Evolutionary conservation across 2,888 invertebrate species (phyloP), one percentile per base, ranked within the genome.

Genomic region (Paralinhomoeus sp.): DNA sequence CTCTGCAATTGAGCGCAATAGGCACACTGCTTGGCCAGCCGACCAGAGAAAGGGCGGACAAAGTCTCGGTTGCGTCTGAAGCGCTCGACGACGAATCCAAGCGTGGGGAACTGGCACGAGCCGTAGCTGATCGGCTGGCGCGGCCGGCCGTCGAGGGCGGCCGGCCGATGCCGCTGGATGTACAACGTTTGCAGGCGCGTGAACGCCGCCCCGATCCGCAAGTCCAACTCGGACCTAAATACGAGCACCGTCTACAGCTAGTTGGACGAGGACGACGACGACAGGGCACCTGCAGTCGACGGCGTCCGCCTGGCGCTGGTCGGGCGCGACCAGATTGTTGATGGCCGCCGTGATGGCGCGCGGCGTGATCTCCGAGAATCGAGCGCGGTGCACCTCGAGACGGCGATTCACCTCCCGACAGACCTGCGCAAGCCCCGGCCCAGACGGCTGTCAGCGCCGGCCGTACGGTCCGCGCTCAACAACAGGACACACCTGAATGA

Each of bases 51-150:
- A n/a, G n/a, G n/a, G n/a, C n/a, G 70, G 12, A 87, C 73, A 66
- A 99, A 99, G 3, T 42, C 35, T 22, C 45, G 31, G 12, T 27
- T 40, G 21, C 40, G 31, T 36, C 45, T 51, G 39, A 44, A 93
- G 42, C 97, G 72, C 64, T 97, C 89, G 0, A 89, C 93, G n/a
- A 99, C 91, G 72, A 99, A 99, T 1, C 97, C 97, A n/a, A 99
- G 69, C 0, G 97, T 99, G 5, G 97, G 97, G 64, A 99, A 93
- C 66, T 99, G 97, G 61, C 97, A 99, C 46, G 85, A 87, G 2
- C 97, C 97, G 63, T 99, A 99, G 64, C 91, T 93, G 40, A 99
- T 78, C 2, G 91, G 63, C 61, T 78, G 77, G 9, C n/a, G 35
- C 9, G n/a, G 35, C 7, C 35, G 35, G 44, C 80, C 73, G 0